phyloP scores from a whole-genome alignment of 2,797 vertebrate species.

The Xenops minutus region DNA sequence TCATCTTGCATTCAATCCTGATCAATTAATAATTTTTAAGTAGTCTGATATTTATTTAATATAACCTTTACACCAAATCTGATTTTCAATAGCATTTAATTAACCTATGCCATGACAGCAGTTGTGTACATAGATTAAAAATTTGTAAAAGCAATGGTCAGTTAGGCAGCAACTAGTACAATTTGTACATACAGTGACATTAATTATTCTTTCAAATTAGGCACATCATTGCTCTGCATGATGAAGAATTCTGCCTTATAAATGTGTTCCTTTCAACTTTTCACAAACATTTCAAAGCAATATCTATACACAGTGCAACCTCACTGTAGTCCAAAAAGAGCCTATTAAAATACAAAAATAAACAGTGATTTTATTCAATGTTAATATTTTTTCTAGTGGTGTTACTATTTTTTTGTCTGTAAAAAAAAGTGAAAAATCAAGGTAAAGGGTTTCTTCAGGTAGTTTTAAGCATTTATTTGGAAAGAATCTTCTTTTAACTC shows the following conservation, averaged over 20 bases:
- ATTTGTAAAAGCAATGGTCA: slow-evolving; percentile 38
- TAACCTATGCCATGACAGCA: slow-evolving; percentile 2
- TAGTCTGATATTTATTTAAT: slow-evolving; percentile 28
- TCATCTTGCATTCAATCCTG: background rate
- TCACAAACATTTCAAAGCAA: background rate
- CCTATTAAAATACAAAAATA: background rate
- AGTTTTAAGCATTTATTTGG: background rate
- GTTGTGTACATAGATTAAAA: slow-evolving; percentile 38
- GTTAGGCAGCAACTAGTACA: slow-evolving; percentile 32
- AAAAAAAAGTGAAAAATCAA: background rate
- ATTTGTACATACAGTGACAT: slow-evolving; percentile 15
- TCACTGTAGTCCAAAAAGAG: background rate
- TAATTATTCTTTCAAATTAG: slow-evolving; percentile 37
- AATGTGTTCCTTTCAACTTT: background rate
- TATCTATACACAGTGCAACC: background rate
- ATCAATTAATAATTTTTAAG: slow-evolving; percentile 32
- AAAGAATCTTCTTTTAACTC: background rate
- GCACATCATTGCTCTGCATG: background rate
- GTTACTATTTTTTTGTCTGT: background rate
- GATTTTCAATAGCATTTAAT: slow-evolving; percentile 29
- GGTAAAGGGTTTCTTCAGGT: background rate
- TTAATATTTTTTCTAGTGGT: background rate
- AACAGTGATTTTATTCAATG: background rate
- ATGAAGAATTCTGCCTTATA: background rate
- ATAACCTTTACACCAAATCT: background rate